These are phyloP conservation scores for Malthinus flaveolus DNA, from an alignment of 2,888 invertebrate species.

Conservation along the genomic window DNA sequence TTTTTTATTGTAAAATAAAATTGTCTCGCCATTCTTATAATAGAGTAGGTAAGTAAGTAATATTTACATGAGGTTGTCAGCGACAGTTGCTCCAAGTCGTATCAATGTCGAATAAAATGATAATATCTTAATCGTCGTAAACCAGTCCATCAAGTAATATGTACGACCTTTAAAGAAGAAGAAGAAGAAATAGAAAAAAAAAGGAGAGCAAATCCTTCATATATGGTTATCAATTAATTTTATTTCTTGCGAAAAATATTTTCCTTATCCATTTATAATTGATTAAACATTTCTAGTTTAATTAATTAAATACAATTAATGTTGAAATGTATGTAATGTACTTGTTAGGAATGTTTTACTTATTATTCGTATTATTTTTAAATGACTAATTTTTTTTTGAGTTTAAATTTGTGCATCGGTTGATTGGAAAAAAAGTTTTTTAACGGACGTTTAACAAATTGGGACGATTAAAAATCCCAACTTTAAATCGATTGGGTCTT, in stretches of 20 bases:
- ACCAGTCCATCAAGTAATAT: slow-evolving; percentile 41
- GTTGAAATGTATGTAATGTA: slow-evolving; percentile 16
- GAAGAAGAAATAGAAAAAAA: not conserved
- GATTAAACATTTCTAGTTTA: slow-evolving; percentile 19
- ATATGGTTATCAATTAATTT: slow-evolving; percentile 33
- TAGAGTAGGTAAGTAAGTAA: slow-evolving; percentile 11
- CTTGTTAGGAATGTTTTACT: slow-evolving; percentile 10
- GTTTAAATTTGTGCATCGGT: slow-evolving; percentile 11
- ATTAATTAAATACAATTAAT: slow-evolving; percentile 24
- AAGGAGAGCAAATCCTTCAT: not conserved
- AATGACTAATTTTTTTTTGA: not conserved
- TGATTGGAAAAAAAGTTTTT: slow-evolving; percentile 6
- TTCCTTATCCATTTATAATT: slow-evolving; percentile 14
- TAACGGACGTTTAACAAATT: slow-evolving; percentile 18
- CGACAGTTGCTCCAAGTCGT: slow-evolving; percentile 27
- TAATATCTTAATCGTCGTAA: slow-evolving; percentile 43
- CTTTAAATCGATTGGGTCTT: slow-evolving; percentile 20
- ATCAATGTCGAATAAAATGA: slow-evolving; percentile 40
- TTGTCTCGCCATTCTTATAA: not conserved
- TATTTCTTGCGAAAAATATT: slow-evolving; percentile 29
- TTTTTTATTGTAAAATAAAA: too few relatives aligned
- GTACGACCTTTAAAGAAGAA: slow-evolving; percentile 31
- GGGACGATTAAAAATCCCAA: slow-evolving; percentile 15
- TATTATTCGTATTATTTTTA: slow-evolving; percentile 1
- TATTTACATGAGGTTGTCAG: slow-evolving; percentile 30